Conservation (phyloP, 1,140 invertebrate genomes). For the Cryptotermes secundus region DNA sequence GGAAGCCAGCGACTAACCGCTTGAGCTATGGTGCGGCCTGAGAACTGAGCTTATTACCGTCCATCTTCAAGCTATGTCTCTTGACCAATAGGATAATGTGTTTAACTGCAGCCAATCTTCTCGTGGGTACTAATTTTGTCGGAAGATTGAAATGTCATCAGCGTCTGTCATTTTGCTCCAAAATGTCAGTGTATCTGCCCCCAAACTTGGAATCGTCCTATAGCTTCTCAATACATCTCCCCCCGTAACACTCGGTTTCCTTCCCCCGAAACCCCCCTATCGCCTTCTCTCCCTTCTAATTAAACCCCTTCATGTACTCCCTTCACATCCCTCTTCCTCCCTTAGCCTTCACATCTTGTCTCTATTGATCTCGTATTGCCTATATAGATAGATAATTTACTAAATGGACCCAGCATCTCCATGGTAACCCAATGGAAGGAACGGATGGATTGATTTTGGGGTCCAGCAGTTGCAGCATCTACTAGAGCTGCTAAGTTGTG, state of each 20-base stretch:
- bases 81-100: too few relatives aligned
- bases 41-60: too few relatives aligned
- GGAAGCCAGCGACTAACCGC: too few relatives aligned
- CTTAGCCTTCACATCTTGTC: conserved; percentile 33
- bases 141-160: conserved; percentile 6
- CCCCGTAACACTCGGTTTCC: background rate
- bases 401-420: conserved; percentile 33
- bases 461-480: background rate
- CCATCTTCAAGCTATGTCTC: too few relatives aligned
- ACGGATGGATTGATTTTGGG: conserved; percentile 33
- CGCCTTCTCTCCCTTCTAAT: conserved; percentile 26
- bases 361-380: conserved; percentile 33
- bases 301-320: conserved; percentile 27
- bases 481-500: background rate
- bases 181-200: background rate
- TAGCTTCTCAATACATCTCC: conserved; percentile 2
- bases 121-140: background rate
- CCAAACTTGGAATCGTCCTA: background rate
- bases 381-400: conserved; percentile 34
- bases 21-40: too few relatives aligned
- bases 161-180: background rate
- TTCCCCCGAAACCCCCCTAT: background rate
- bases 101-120: too few relatives aligned
- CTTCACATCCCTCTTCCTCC: background rate
- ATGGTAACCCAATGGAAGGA: conserved; percentile 25